Base-by-base conservation (phyloP, 1,140 invertebrate species). In the Metopolophium dirhodum region DNA sequence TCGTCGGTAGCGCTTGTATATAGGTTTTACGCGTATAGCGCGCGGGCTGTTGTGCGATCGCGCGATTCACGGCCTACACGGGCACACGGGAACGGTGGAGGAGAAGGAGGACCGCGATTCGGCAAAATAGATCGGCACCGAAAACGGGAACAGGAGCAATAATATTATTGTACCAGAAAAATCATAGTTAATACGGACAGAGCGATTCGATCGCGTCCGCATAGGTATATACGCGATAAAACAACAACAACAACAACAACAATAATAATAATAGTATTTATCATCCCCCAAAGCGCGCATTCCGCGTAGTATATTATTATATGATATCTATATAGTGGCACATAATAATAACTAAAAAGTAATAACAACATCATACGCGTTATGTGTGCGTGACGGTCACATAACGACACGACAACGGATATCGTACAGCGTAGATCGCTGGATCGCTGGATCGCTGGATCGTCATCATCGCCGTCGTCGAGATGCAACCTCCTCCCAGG, bases 401-500 rank as follows among this genome's bases (percentile, higher is more conserved):
- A 49, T 11, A 9, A 86, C 45, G 35, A 47, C 41, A 22, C 83
- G 37, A 61, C 57, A 61, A 18, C 57, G 83, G 37, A 86, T 30
- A 30, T 37, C 35, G 85, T 26, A 18, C 86, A n/a, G 20, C 30
- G 0, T 9, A 22, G 86, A 7, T 30, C 41, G 23, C 7, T 26
- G 22, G 45, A 26, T 26, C n/a, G 91, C 20, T 20, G 54, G 20
- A 20, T 35, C 87, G 20, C 49, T 35, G 47, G n/a, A 77, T 88
- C 49, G 87, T 54, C 20, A 30, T 45, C 26, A 26, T 45, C 89
- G 57, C 23, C 45, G 26, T 14, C 82, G 47, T 83, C 91, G 91
- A 92, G 85, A 94, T 94, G 93, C 93, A 94, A 94, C 93, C 93
- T 9, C 93, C 93, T 51, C 93, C 93, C 82, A 94, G 93, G 61